Conservation (phyloP, 37 sponge, comb jelly and placozoan species). For the Geodia barretti region DNA sequence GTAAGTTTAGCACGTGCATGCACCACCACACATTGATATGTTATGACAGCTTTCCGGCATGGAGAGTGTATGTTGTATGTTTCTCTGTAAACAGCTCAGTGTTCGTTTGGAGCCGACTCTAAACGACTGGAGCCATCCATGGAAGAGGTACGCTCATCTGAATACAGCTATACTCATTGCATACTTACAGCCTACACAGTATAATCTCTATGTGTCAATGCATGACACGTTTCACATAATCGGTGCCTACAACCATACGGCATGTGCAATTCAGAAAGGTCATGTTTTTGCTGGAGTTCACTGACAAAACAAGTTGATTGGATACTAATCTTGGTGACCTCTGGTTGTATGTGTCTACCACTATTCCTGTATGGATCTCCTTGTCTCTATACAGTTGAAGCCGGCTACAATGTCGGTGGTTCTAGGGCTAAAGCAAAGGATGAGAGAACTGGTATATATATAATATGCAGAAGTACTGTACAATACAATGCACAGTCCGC, state of each 20-base stretch:
- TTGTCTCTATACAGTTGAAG: conserved; percentile 19
- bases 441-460: conserved; percentile 62
- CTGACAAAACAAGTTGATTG: no score
- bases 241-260: no score
- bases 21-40: neutral
- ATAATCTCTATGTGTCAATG: no score
- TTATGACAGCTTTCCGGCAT: neutral
- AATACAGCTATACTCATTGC: no score
- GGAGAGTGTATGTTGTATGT: neutral
- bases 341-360: no score
- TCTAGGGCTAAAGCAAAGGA: conserved; percentile 55
- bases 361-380: no score
- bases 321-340: no score
- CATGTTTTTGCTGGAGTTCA: no score
- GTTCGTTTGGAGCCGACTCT: conserved; percentile 17
- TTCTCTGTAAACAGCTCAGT: conserved; percentile 12
- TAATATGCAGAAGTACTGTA: no score
- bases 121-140: conserved; percentile 30
- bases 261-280: no score
- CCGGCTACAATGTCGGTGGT: conserved; percentile 50
- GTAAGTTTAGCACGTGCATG: conserved; percentile 25
- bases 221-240: no score
- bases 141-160: conserved; percentile 47
- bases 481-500: neutral
- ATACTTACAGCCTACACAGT: no score